Evolutionary conservation across 1,140 invertebrate species (phyloP).

Genomic region (Daktulosphaira vitifoliae): DNA sequence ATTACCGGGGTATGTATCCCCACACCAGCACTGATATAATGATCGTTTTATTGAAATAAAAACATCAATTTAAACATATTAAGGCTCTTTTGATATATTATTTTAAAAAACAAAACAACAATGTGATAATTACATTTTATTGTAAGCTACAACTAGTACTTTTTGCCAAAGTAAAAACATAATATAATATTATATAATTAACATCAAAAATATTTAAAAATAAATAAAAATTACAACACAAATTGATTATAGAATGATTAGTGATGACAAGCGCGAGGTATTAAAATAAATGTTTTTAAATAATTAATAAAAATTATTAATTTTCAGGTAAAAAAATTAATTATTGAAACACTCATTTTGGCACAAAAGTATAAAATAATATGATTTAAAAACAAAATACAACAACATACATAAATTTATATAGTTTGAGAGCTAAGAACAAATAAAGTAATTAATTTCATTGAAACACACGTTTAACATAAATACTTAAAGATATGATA

Average conservation of each 20-base stretch:
- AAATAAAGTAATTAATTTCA: neutral
- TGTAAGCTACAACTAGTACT: constrained; percentile 11
- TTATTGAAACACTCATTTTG: constrained; percentile 25
- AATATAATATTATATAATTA: too few relatives aligned
- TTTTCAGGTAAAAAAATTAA: neutral
- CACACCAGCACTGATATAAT: too few relatives aligned
- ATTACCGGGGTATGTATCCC: too few relatives aligned
- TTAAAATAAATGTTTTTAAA: too few relatives aligned
- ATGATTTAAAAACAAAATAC: constrained; percentile 11
- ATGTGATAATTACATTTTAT: neutral
- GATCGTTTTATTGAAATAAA: too few relatives aligned
- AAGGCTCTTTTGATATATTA: constrained; percentile 22
- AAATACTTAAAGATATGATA: constrained; percentile 4
- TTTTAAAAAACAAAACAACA: constrained; percentile 16
- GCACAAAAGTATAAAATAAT: constrained; percentile 29
- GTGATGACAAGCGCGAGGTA: constrained; percentile 24
- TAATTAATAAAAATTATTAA: constrained; percentile 13
- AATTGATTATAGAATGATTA: neutral
- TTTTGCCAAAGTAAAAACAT: too few relatives aligned
- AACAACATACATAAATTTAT: constrained; percentile 5
- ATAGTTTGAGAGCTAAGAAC: constrained; percentile 11
- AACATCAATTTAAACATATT: neutral
- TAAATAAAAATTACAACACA: neutral
- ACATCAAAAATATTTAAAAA: too few relatives aligned
- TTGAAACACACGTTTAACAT: too few relatives aligned